Percentiles rank a stretch among this genome's conserved stretches.
These are phyloP conservation scores for Arizona elegans DNA, from an alignment of 2,113 vertebrate genomes.

Conservation along the genomic window DNA sequence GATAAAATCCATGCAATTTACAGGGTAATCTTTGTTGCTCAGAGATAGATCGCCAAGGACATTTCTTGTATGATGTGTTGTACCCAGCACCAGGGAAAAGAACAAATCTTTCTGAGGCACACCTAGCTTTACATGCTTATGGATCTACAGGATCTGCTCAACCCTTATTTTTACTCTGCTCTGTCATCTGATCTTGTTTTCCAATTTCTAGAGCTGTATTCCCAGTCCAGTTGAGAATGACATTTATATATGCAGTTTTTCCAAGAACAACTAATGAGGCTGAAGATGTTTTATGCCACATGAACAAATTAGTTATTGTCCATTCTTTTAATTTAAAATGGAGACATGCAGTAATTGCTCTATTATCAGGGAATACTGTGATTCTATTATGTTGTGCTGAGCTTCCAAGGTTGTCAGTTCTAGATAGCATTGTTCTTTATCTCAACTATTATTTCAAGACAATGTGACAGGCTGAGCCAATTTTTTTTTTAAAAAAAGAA, in stretches of 20 bases:
- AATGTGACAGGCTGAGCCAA: slow-evolving; percentile 20
- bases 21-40: neutral
- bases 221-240: slow-evolving; percentile 19
- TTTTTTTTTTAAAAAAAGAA: neutral
- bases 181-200: neutral
- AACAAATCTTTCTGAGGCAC: neutral
- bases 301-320: slow-evolving; percentile 31
- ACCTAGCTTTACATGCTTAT: neutral
- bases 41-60: neutral
- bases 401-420: slow-evolving; percentile 22
- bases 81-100: neutral
- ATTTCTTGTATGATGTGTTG: neutral
- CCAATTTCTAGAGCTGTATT: slow-evolving; percentile 3
- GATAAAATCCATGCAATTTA: neutral
- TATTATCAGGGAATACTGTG: slow-evolving; percentile 24
- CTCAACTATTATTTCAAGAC: slow-evolving; percentile 5
- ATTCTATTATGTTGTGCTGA: slow-evolving; percentile 12
- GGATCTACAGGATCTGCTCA: neutral
- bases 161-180: neutral
- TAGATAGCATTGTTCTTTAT: slow-evolving; percentile 33
- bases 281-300: slow-evolving; percentile 22
- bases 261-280: slow-evolving; percentile 12
- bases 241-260: neutral
- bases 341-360: slow-evolving; percentile 6
- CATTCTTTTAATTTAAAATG: slow-evolving; percentile 25